Conservation (phyloP, 2,113 vertebrate species). For the Crotalus helleri region DNA sequence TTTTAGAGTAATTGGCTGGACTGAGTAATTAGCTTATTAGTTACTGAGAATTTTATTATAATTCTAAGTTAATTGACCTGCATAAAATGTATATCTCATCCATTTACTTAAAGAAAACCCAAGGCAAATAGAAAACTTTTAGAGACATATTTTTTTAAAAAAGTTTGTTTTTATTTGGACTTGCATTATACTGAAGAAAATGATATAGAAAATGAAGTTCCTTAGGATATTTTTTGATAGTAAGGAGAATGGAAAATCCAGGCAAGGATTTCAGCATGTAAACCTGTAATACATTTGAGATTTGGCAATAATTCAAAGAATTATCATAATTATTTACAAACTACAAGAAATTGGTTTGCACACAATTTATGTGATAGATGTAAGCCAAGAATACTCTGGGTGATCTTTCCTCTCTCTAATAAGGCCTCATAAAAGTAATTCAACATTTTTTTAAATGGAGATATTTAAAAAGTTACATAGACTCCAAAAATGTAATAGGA, state of each 20-base stretch:
- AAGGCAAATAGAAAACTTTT: background rate
- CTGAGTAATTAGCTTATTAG: background rate
- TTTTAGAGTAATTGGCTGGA: background rate
- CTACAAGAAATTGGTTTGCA: conserved; percentile 2
- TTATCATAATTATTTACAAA: conserved; percentile 23
- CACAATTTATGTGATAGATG: background rate
- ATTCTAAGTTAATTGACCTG: background rate
- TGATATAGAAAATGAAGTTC: conserved; percentile 5
- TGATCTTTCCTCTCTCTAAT: conserved; percentile 4
- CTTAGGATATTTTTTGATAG: conserved; percentile 9
- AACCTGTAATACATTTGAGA: conserved; percentile 17
- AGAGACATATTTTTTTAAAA: background rate
- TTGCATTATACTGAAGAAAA: background rate
- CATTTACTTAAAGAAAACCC: background rate
- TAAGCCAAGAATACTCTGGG: conserved; percentile 5
- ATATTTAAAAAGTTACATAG: background rate
- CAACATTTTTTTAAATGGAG: background rate
- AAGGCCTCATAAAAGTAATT: background rate
- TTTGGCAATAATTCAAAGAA: conserved; percentile 35
- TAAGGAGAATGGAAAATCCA: background rate
- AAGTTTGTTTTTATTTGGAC: background rate
- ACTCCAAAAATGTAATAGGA: background rate
- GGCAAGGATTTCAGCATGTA: conserved; percentile 24
- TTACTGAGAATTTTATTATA: background rate
- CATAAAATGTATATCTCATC: background rate